phyloP scores from a whole-genome alignment of 2,113 vertebrate genomes.

The Clarias magur region DNA sequence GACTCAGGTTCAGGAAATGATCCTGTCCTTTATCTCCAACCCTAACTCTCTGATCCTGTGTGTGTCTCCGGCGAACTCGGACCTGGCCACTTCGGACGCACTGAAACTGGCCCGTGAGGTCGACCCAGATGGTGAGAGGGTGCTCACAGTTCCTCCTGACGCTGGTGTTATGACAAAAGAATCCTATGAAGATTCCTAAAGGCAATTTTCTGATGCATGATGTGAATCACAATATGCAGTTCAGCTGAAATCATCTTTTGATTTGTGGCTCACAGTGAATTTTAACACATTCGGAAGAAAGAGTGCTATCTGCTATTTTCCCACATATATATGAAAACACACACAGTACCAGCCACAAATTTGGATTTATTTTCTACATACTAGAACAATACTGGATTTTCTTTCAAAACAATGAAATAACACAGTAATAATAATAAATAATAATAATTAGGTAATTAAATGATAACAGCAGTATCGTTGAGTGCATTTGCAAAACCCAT shows the following conservation, averaged over 20 bases:
- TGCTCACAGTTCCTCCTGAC: background rate
- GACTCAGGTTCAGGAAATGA: constrained; percentile 77
- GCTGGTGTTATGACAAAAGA: background rate
- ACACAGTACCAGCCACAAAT: too few relatives aligned
- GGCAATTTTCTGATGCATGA: background rate
- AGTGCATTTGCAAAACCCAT: too few relatives aligned
- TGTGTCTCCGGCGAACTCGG: constrained; percentile 79
- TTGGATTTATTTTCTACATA: too few relatives aligned
- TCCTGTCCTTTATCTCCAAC: constrained; percentile 77
- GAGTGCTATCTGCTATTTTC: too few relatives aligned
- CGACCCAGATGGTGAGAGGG: constrained; percentile 74
- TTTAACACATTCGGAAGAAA: too few relatives aligned
- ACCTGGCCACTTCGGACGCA: constrained; percentile 78
- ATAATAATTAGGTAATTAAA: too few relatives aligned
- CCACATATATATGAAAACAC: too few relatives aligned
- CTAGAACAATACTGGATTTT: too few relatives aligned
- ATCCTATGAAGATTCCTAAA: background rate
- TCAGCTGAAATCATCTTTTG: background rate
- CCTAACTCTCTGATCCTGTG: constrained; percentile 78
- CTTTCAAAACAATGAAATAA: too few relatives aligned
- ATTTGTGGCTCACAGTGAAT: background rate
- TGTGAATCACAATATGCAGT: background rate
- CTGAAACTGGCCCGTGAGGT: constrained; percentile 79
- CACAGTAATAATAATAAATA: too few relatives aligned
- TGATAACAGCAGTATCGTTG: too few relatives aligned